These are phyloP conservation scores for Orgyia antiqua DNA, from an alignment of 2,888 invertebrate genomes.

Conservation along the genomic window DNA sequence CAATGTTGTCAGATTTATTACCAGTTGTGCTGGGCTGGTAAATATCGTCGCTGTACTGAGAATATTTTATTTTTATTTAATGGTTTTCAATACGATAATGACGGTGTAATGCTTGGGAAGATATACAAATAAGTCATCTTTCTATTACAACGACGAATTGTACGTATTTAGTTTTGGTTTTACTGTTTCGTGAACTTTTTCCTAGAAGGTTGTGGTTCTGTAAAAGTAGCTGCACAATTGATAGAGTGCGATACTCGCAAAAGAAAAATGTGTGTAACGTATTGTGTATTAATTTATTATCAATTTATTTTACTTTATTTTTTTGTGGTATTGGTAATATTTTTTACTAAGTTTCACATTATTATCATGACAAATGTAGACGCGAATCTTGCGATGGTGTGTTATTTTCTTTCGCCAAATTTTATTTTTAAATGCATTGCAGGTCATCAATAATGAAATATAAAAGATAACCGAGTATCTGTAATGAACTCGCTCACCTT, in stretches of 20 bases:
- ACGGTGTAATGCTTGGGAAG: constrained; percentile 43
- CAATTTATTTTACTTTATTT: constrained; percentile 17
- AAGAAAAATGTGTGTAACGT: constrained; percentile 51
- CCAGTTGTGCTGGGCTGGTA: constrained; percentile 72
- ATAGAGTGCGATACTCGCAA: constrained; percentile 64
- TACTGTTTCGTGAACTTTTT: constrained; percentile 69
- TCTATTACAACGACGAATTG: constrained; percentile 36
- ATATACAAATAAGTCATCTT: constrained; percentile 38
- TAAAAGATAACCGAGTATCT: constrained; percentile 56
- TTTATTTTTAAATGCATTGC: constrained; percentile 67
- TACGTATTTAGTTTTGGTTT: constrained; percentile 46
- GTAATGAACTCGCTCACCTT: constrained; percentile 59
- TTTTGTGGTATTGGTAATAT: constrained; percentile 12
- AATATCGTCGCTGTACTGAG: constrained; percentile 63
- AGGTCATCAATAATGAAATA: constrained; percentile 59
- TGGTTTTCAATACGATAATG: constrained; percentile 49
- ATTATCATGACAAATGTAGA: constrained; percentile 26
- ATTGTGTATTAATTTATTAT: constrained; percentile 18
- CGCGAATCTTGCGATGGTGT: constrained; percentile 34
- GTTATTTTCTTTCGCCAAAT: constrained; percentile 55
- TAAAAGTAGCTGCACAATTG: constrained; percentile 73
- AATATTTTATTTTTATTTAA: constrained; percentile 66
- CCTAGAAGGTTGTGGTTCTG: constrained; percentile 68
- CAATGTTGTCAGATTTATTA: constrained; percentile 73
- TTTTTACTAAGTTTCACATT: constrained; percentile 24